These are phyloP conservation scores for Paradisaea rubra DNA, from an alignment of 2,113 vertebrate genomes.

Conservation along the genomic window DNA sequence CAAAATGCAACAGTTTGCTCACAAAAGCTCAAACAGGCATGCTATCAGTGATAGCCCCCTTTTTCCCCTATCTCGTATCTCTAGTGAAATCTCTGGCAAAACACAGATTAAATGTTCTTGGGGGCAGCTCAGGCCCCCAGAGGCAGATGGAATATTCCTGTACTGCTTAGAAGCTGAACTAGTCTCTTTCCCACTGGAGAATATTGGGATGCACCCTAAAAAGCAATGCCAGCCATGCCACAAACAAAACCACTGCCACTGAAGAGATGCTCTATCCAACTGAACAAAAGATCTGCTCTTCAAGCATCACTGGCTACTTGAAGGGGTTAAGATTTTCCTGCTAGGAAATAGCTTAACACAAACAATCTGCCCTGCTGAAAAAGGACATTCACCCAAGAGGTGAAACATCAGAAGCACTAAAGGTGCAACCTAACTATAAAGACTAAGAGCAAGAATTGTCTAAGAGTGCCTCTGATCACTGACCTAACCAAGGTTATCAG, in stretches of 20 bases:
- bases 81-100: background rate
- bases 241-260: background rate
- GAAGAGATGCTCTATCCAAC: background rate
- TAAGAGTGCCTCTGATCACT: slow-evolving; percentile 8
- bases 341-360: background rate
- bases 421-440: background rate
- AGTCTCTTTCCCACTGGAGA: background rate
- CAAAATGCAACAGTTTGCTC: background rate
- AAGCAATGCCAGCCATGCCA: background rate
- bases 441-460: background rate
- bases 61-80: rapidly evolving
- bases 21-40: background rate
- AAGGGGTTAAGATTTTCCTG: background rate
- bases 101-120: background rate
- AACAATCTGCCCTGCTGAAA: background rate
- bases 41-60: background rate
- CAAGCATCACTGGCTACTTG: background rate
- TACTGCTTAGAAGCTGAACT: background rate
- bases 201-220: background rate
- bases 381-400: background rate
- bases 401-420: background rate
- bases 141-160: background rate
- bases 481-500: slow-evolving; percentile 5
- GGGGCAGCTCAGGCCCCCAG: background rate
- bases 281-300: background rate